Percentiles rank a stretch among this genome's conserved stretches.
Evolutionary conservation across 35 echinoderm and acorn worm species (phyloP).

Genomic region (Diadema setosum): DNA sequence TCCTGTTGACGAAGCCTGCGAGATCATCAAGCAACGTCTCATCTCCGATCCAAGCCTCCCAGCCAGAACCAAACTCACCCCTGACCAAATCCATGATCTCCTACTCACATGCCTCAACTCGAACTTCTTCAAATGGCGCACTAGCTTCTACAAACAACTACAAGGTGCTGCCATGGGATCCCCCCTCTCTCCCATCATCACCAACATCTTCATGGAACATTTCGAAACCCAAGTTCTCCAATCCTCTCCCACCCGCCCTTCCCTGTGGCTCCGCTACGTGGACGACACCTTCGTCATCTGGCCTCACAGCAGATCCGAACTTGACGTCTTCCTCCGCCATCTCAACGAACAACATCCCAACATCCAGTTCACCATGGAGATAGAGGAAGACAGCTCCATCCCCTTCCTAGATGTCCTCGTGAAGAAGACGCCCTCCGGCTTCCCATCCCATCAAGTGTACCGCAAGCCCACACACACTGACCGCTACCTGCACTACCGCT

Average conservation of each 20-base stretch:
- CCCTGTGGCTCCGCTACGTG: constrained; percentile 35
- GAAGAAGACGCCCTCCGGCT: background rate
- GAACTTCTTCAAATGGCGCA: no score
- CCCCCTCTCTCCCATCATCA: background rate
- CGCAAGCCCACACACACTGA: background rate
- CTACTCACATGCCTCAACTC: background rate
- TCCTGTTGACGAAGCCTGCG: no score
- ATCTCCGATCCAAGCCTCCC: background rate
- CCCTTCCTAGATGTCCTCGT: constrained; percentile 9
- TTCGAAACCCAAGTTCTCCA: constrained; percentile 24
- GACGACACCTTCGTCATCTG: constrained; percentile 47
- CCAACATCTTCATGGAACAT: constrained; percentile 41
- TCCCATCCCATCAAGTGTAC: background rate
- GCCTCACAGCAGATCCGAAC: background rate
- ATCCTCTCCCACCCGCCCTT: background rate
- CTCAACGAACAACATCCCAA: constrained; percentile 10
- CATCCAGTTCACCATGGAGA: constrained; percentile 57
- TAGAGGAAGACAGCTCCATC: background rate
- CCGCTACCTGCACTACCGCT: background rate
- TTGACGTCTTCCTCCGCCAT: constrained; percentile 28
- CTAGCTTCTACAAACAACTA: background rate
- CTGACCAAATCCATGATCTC: background rate
- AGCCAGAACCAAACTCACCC: background rate
- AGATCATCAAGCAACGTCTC: background rate
- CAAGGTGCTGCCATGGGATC: constrained; percentile 39